Evolutionary conservation across 1,140 invertebrate genomes (phyloP).

Genomic region (Centruroides vittatus): DNA sequence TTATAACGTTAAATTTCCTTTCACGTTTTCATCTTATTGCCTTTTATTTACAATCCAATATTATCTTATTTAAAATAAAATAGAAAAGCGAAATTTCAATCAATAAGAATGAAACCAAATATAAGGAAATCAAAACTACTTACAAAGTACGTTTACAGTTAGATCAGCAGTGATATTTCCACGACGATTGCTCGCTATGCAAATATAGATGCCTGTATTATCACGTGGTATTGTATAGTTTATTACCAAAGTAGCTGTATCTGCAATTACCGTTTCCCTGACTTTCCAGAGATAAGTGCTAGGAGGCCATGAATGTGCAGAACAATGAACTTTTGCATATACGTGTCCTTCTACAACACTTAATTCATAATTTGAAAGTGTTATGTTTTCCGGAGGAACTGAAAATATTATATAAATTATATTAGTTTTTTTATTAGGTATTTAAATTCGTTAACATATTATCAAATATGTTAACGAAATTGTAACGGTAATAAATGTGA

Average conservation of each 20-base stretch:
- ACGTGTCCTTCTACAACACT: constrained; percentile 60
- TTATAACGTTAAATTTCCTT: no score
- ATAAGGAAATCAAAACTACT: constrained; percentile 29
- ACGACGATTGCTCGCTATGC: constrained; percentile 59
- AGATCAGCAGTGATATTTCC: constrained; percentile 47
- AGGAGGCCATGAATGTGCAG: constrained; percentile 54
- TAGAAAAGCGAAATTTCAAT: no score
- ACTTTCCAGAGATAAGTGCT: constrained; percentile 46
- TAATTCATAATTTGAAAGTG: constrained; percentile 50
- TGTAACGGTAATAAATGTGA: no score
- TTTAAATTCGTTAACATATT: no score
- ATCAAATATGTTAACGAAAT: no score
- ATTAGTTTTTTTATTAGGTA: no score
- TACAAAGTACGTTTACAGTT: constrained; percentile 62
- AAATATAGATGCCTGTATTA: constrained; percentile 52
- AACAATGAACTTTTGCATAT: constrained; percentile 57
- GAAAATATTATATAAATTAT: constrained; percentile 7
- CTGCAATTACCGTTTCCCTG: constrained; percentile 7
- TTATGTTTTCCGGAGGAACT: constrained; percentile 77
- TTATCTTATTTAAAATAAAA: no score
- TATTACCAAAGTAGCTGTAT: constrained; percentile 22
- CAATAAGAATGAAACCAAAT: no score
- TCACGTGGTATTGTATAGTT: constrained; percentile 39
- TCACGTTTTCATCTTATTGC: no score
- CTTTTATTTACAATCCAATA: no score